phyloP scores from a whole-genome alignment of 2,113 vertebrate genomes.

The Lagopus muta region DNA sequence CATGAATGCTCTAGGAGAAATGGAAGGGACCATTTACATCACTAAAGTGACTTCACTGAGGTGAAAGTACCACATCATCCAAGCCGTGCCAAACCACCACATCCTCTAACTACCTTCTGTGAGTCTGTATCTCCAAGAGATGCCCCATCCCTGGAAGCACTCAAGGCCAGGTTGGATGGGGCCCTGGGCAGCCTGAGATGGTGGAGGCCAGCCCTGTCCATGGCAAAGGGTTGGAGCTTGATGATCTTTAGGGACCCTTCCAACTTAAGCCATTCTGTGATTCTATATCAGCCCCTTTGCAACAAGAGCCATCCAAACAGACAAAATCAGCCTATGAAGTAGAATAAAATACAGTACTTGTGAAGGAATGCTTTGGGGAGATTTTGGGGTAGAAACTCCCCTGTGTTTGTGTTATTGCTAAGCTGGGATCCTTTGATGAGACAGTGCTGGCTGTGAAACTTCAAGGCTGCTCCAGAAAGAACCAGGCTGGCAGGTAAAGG shows the following conservation, averaged over 20 bases:
- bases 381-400: rapidly evolving
- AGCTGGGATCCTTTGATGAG: background rate
- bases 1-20: background rate
- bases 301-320: rapidly evolving
- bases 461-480: background rate
- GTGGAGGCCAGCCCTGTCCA: too few relatives aligned
- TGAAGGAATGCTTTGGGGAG: background rate
- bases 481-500: background rate
- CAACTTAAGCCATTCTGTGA: too few relatives aligned
- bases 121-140: background rate
- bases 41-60: background rate
- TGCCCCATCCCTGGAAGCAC: too few relatives aligned
- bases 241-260: too few relatives aligned
- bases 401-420: background rate
- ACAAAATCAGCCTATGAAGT: background rate
- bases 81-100: background rate
- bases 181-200: too few relatives aligned
- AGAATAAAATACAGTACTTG: background rate
- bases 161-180: too few relatives aligned
- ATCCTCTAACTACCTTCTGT: background rate
- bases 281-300: background rate
- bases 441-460: background rate
- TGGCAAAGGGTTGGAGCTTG: too few relatives aligned
- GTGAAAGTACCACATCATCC: background rate
- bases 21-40: background rate